phyloP scores from a whole-genome alignment of 2,888 invertebrate species.

The Liodrosophila aerea region DNA sequence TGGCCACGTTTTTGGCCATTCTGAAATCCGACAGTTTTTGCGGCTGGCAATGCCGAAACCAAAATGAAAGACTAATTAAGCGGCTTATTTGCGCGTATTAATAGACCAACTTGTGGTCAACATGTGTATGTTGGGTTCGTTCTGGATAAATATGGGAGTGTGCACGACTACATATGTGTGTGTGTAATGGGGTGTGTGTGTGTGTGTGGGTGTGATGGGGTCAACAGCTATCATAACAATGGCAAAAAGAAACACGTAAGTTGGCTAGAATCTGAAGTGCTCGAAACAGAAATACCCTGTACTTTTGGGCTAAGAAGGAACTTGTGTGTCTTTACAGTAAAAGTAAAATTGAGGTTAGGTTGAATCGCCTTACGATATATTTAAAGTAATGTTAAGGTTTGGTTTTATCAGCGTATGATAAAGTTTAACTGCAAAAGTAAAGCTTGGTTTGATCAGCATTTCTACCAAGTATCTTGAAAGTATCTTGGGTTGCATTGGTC shows the following conservation, averaged over 20 bases:
- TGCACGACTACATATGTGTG: constrained; percentile 8
- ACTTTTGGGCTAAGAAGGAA: too few species aligned
- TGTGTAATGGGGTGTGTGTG: constrained; percentile 14
- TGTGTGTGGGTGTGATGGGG: constrained; percentile 27
- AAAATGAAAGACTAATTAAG: constrained; percentile 77
- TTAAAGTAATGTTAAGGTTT: too few species aligned
- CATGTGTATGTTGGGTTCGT: constrained; percentile 17
- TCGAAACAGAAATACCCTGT: too few species aligned
- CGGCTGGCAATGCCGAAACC: constrained; percentile 48
- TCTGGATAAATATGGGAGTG: constrained; percentile 1
- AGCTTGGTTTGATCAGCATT: too few species aligned
- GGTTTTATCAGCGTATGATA: too few species aligned
- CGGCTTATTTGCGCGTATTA: constrained; percentile 76
- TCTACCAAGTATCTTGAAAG: too few species aligned
- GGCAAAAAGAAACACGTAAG: constrained; percentile 9
- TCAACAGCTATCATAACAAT: constrained; percentile 39
- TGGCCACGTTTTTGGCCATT: constrained; percentile 28
- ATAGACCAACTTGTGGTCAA: constrained; percentile 71
- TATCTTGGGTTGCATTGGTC: too few species aligned
- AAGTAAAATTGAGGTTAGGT: too few species aligned
- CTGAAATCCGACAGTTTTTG: constrained; percentile 73
- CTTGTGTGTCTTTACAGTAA: too few species aligned
- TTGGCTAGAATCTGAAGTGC: too few species aligned
- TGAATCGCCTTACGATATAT: too few species aligned
- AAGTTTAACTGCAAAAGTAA: too few species aligned